phyloP scores from a whole-genome alignment of 2,888 invertebrate species.

The Ecliptopera silaceata region DNA sequence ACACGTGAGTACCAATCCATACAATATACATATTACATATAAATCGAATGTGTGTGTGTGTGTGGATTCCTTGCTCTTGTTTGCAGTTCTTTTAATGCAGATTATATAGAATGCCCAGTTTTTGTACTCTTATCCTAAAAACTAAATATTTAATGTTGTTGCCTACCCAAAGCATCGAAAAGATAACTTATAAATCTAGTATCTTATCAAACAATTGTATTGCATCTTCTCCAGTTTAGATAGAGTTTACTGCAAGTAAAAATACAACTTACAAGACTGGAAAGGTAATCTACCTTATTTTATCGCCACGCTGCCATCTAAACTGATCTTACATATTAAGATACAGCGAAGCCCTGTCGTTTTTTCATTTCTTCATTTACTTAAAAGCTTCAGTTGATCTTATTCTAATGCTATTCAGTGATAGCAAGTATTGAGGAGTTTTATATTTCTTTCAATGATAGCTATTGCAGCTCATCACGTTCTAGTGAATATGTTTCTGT shows the following conservation, averaged over 20 bases:
- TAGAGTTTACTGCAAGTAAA: conserved; percentile 2
- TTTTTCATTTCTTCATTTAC: neutral
- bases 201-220: no score
- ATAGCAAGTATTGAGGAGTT: neutral
- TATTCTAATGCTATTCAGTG: neutral
- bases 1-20: conserved; percentile 89
- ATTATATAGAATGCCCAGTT: no score
- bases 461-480: no score
- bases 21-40: neutral
- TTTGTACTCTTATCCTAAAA: no score
- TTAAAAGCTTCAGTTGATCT: neutral
- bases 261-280: neutral
- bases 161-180: neutral
- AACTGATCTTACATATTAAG: neutral
- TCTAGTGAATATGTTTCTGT: neutral
- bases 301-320: neutral
- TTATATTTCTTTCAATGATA: neutral
- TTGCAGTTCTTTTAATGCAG: no score
- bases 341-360: neutral
- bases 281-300: conserved; percentile 2
- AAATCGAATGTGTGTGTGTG: neutral
- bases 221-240: conserved; percentile 13
- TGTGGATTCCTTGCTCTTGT: no score
- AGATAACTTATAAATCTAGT: no score
- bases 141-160: neutral